phyloP scores from a whole-genome alignment of 2,888 invertebrate genomes.

The Callyntrura guangdongensis region DNA sequence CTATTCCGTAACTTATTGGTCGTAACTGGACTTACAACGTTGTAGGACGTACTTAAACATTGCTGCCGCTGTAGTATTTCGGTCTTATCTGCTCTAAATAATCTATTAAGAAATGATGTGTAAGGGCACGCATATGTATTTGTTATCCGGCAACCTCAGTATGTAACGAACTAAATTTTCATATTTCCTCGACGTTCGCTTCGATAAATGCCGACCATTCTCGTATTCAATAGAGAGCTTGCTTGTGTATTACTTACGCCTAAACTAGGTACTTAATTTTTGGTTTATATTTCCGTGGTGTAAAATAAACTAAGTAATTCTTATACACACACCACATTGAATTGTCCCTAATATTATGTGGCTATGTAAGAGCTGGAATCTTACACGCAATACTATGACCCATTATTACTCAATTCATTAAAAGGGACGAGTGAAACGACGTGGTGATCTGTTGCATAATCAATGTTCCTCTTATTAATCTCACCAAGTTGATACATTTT shows the following conservation, averaged over 20 bases:
- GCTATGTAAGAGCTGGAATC: neutral
- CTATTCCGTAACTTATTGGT: no score
- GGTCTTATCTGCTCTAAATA: no score
- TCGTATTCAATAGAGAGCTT: neutral
- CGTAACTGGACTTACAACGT: no score
- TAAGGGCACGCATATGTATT: no score
- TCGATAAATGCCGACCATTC: no score
- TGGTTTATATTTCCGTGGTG: neutral
- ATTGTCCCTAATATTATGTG: neutral
- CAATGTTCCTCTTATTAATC: neutral
- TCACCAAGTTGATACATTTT: neutral
- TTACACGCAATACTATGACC: neutral
- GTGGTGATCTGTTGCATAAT: slow-evolving; percentile 46
- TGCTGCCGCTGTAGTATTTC: no score
- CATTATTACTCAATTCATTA: slow-evolving; percentile 12
- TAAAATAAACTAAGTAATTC: neutral
- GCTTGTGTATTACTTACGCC: neutral
- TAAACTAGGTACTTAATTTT: neutral
- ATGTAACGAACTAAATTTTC: no score
- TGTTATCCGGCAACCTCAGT: no score
- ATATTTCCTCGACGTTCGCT: no score
- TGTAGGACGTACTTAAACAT: no score
- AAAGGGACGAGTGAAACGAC: slow-evolving; percentile 34
- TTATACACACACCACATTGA: neutral
- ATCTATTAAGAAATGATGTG: no score